phyloP scores from a whole-genome alignment of 2,797 vertebrate genomes.

The Bradypus variegatus region DNA sequence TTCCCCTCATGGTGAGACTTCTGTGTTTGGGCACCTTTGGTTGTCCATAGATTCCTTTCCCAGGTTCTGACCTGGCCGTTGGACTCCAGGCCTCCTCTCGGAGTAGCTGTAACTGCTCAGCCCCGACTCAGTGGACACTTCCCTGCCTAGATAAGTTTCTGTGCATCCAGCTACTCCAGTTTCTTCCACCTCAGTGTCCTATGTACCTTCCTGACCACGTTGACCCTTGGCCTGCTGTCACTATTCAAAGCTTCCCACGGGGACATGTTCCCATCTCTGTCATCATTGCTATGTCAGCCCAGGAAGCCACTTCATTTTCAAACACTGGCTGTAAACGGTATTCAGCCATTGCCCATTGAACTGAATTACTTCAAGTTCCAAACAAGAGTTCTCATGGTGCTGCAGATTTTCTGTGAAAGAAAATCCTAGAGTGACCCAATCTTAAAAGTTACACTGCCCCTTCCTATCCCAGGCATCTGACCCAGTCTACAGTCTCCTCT shows the following conservation, averaged over 20 bases:
- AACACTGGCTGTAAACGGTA: not conserved
- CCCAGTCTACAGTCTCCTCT: not conserved
- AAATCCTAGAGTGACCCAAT: not conserved
- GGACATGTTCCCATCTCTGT: no score
- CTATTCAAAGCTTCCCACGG: not conserved
- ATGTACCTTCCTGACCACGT: not conserved
- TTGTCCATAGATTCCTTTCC: not conserved
- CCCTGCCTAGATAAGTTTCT: no score
- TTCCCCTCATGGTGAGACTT: accelerated
- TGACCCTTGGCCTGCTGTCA: not conserved
- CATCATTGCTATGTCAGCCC: not conserved
- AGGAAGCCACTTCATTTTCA: not conserved
- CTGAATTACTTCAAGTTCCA: not conserved
- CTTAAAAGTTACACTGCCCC: not conserved
- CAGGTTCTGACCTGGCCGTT: not conserved
- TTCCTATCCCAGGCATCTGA: not conserved
- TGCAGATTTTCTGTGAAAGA: not conserved
- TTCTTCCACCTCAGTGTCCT: not conserved
- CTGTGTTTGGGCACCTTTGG: not conserved
- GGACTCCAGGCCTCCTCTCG: no score
- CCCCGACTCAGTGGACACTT: not conserved
- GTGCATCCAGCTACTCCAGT: not conserved
- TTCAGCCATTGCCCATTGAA: not conserved
- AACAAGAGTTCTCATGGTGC: not conserved
- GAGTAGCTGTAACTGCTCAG: no score